A percentile compares a stretch with the other conserved stretches of the same genome.
phyloP scores from a whole-genome alignment of 2,113 vertebrate species.

The Nettapus auritus region DNA sequence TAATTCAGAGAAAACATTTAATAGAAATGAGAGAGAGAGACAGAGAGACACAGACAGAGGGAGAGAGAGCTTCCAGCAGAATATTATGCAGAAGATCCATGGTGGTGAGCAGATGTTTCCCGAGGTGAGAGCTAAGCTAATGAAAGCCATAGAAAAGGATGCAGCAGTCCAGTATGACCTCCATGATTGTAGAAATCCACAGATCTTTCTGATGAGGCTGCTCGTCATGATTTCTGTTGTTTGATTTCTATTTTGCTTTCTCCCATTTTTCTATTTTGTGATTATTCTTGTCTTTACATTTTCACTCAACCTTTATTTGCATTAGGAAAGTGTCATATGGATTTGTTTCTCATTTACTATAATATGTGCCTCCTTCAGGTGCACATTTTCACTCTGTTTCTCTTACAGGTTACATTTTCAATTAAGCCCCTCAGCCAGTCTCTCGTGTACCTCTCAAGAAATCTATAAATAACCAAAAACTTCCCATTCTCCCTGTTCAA shows the following conservation, averaged over 20 bases:
- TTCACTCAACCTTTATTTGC: neutral
- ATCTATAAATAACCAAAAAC: neutral
- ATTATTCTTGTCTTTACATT: neutral
- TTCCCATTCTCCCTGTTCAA: neutral
- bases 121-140: neutral
- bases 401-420: neutral
- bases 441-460: neutral
- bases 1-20: neutral
- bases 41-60: too few species aligned
- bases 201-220: neutral
- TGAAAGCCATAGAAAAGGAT: neutral
- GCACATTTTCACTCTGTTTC: neutral
- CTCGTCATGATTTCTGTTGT: neutral
- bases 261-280: neutral
- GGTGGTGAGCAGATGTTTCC: neutral
- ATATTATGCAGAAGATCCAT: neutral
- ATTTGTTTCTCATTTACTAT: neutral
- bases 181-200: accelerated
- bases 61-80: neutral
- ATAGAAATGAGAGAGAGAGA: neutral
- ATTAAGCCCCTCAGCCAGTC: neutral
- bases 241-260: neutral
- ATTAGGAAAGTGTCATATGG: neutral
- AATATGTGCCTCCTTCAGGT: neutral
- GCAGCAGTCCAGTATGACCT: neutral